These are phyloP conservation scores for Drosophila atripex DNA, from an alignment of 2,888 invertebrate species.

Conservation along the genomic window DNA sequence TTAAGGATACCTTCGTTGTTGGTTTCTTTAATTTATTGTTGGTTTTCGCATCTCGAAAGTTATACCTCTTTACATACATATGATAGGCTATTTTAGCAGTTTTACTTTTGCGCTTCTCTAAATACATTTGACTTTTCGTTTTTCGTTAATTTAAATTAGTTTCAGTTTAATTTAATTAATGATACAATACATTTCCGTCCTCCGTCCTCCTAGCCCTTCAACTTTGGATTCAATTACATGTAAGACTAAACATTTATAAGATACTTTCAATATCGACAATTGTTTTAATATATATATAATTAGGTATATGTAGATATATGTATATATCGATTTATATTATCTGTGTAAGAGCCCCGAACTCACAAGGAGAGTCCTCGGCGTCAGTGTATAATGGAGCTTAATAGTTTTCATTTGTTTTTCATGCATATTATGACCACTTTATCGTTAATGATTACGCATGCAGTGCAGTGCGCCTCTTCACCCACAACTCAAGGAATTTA, in stretches of 20 bases:
- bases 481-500: slow-evolving; percentile 32
- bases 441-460: slow-evolving; percentile 33
- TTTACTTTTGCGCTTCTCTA: slow-evolving; percentile 46
- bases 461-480: slow-evolving; percentile 19
- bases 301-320: slow-evolving; percentile 48
- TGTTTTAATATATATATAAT: slow-evolving; percentile 57
- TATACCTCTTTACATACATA: slow-evolving; percentile 44
- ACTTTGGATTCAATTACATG: slow-evolving; percentile 55
- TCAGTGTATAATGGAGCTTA: slow-evolving; percentile 49
- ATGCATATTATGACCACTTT: slow-evolving; percentile 37
- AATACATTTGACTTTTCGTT: slow-evolving; percentile 54
- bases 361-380: slow-evolving; percentile 5
- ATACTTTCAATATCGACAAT: slow-evolving; percentile 76
- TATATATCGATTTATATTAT: slow-evolving; percentile 45
- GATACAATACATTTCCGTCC: slow-evolving; percentile 35
- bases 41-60: slow-evolving; percentile 42
- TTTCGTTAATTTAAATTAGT: slow-evolving; percentile 53
- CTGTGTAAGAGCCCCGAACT: slow-evolving; percentile 26
- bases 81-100: slow-evolving; percentile 51
- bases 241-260: slow-evolving; percentile 77
- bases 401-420: slow-evolving; percentile 29
- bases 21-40: slow-evolving; percentile 43
- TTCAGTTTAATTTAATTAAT: slow-evolving; percentile 50
- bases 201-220: slow-evolving; percentile 2
- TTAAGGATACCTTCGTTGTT: slow-evolving; percentile 16